These are phyloP conservation scores for Prunella strophiata DNA, from an alignment of 2,797 vertebrate species.

Conservation along the genomic window DNA sequence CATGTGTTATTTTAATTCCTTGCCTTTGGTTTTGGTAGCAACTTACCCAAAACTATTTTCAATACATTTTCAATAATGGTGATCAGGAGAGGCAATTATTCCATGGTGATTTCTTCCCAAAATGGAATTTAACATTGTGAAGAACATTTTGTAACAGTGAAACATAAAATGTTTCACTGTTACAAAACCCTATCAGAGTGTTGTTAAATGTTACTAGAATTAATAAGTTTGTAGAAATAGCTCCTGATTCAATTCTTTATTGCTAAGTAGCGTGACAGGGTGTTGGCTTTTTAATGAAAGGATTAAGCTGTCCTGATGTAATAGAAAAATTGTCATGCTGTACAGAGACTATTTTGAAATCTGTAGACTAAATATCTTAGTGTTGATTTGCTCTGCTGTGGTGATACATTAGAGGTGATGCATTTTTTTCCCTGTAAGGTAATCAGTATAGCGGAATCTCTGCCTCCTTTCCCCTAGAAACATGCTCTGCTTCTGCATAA, in stretches of 20 bases:
- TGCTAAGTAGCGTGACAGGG: background rate
- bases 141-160: background rate
- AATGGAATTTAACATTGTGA: background rate
- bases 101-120: background rate
- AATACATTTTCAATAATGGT: background rate
- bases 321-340: background rate
- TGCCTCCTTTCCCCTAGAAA: background rate
- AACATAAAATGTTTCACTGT: background rate
- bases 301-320: background rate
- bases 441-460: background rate
- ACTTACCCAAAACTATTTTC: background rate
- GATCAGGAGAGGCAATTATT: background rate
- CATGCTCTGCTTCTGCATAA: conserved; percentile 6
- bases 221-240: background rate
- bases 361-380: background rate
- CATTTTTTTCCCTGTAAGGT: background rate
- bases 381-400: background rate
- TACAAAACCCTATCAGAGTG: background rate
- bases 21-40: background rate
- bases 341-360: background rate
- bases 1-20: background rate
- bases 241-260: background rate
- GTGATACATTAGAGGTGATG: background rate
- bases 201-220: background rate
- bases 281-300: background rate